Percentiles rank a stretch among this genome's conserved stretches.
Conservation (phyloP, 2,888 invertebrate species). For the Hanleya hanleyi region DNA sequence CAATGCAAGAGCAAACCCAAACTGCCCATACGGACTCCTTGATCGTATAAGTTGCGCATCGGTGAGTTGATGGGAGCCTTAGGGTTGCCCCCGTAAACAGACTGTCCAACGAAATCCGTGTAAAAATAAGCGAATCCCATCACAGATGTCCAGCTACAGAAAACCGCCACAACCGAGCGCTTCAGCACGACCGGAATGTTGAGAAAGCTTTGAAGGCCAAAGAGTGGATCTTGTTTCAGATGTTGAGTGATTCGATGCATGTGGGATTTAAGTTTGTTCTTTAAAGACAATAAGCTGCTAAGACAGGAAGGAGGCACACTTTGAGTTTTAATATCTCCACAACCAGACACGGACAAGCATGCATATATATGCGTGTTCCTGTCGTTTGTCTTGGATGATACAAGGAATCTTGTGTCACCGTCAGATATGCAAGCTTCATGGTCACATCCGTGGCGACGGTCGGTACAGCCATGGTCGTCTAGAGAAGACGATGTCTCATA, state of each 20-base stretch:
- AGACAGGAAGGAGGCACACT: background rate
- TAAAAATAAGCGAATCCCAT: conserved; percentile 97
- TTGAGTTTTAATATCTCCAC: background rate
- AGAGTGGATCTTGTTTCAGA: conserved; percentile 48
- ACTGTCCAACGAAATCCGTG: conserved; percentile 95
- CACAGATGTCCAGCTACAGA: conserved; percentile 98
- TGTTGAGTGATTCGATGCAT: background rate
- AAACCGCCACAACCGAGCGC: conserved; percentile 91
- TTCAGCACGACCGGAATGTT: conserved; percentile 89
- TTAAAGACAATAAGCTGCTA: background rate
- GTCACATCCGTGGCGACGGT: conserved; percentile 48
- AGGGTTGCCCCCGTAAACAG: conserved; percentile 91
- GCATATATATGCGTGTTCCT: background rate
- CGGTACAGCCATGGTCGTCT: background rate
- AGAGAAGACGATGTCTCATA: background rate
- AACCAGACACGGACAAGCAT: background rate
- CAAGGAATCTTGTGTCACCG: background rate
- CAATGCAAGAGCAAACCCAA: conserved; percentile 98
- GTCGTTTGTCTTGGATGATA: background rate
- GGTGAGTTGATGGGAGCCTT: conserved; percentile 62
- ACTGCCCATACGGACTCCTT: conserved; percentile 95
- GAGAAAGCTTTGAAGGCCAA: conserved; percentile 52
- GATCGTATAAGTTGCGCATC: conserved; percentile 80
- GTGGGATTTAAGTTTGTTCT: background rate
- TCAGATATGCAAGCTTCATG: conserved; percentile 51